phyloP scores from a whole-genome alignment of 2,888 invertebrate genomes.

The Pilophorus perplexus region DNA sequence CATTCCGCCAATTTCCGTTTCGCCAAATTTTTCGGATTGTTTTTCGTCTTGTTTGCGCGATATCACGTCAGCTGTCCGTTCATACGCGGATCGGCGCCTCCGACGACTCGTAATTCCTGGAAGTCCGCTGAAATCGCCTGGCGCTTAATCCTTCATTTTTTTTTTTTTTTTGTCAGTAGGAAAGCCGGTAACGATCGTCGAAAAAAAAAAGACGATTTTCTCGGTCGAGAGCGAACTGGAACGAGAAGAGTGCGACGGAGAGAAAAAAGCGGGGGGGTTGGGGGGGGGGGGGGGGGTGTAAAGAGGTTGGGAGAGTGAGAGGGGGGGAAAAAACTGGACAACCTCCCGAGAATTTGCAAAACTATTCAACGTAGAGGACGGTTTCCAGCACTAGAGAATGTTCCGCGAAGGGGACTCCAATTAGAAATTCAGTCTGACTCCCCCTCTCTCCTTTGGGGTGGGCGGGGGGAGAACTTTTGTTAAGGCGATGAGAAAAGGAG shows the following conservation, averaged over 20 bases:
- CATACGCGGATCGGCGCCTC: too few species aligned
- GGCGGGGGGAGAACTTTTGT: background rate
- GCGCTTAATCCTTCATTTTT: too few species aligned
- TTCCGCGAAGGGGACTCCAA: background rate
- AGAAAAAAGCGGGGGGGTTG: too few species aligned
- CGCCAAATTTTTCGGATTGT: too few species aligned
- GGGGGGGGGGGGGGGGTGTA: too few species aligned
- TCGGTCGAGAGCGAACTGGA: background rate
- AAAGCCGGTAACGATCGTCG: constrained; percentile 20
- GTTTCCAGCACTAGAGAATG: constrained; percentile 1
- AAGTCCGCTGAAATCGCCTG: too few species aligned
- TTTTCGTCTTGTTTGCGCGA: too few species aligned
- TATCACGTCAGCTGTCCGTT: too few species aligned
- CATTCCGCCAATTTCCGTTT: too few species aligned
- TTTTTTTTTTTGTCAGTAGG: background rate
- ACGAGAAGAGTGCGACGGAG: background rate
- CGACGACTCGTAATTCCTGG: too few species aligned
- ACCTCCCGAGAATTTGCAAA: constrained; percentile 33
- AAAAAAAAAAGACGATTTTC: background rate
- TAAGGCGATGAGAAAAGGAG: background rate
- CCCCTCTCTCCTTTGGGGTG: background rate
- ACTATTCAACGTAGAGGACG: constrained; percentile 16
- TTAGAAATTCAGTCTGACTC: constrained; percentile 28
- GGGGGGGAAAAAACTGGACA: constrained; percentile 19
- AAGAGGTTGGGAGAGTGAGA: background rate